Evolutionary conservation across 1,140 invertebrate genomes (phyloP).

Genomic region (Drosophila littoralis): DNA sequence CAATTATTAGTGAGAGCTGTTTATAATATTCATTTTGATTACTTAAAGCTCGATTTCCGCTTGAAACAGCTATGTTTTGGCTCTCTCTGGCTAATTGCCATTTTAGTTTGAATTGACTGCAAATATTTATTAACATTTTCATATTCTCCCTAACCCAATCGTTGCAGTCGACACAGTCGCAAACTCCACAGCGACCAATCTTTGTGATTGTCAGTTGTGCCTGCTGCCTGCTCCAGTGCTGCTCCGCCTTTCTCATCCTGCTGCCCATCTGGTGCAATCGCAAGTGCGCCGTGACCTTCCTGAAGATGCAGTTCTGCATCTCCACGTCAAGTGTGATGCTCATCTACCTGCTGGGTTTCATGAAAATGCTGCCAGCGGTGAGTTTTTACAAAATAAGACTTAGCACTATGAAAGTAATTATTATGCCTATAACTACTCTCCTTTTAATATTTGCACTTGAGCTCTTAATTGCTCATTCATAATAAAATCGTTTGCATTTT

Average conservation of each 20-base stretch:
- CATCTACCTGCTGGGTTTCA: constrained; percentile 87
- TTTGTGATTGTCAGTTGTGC: constrained; percentile 87
- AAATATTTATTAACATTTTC: constrained; percentile 35
- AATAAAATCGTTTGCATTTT: not conserved
- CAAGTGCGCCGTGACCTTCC: constrained; percentile 87
- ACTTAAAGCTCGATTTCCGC: no score
- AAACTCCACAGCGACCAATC: constrained; percentile 72
- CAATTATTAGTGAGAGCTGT: no score
- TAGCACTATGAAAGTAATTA: no score
- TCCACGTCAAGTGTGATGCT: constrained; percentile 87
- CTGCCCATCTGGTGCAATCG: constrained; percentile 87
- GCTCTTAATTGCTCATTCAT: not conserved
- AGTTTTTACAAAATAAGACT: constrained; percentile 42
- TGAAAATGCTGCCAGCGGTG: constrained; percentile 86
- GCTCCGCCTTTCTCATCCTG: constrained; percentile 86
- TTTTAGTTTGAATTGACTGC: constrained; percentile 1
- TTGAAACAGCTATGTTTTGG: no score
- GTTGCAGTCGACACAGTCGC: constrained; percentile 52
- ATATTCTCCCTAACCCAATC: constrained; percentile 1
- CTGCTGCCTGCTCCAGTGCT: constrained; percentile 86
- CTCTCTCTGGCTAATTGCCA: no score
- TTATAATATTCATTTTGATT: no score
- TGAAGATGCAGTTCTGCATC: constrained; percentile 88
- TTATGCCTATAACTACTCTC: no score
- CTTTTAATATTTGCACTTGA: no score